Evolutionary conservation across 1,140 invertebrate species (phyloP), one percentile per base, ranked within the genome.

Genomic region (Cydia strobilella): DNA sequence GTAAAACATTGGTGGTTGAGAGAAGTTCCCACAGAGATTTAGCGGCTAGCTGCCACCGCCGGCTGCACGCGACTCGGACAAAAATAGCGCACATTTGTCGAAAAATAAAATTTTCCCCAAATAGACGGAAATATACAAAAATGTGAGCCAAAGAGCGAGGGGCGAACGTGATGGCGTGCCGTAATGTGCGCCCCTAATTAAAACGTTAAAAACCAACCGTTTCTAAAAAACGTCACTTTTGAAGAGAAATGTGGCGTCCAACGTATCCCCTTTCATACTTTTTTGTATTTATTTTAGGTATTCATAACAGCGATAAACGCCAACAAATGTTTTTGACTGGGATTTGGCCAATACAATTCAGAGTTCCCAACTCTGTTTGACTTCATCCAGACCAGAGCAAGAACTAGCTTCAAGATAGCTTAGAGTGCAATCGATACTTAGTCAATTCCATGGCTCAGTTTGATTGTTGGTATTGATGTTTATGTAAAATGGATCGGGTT

Each of bases 171-270:
- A 85, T 82, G 87, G 86, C 87, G 86, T 83, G 84, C 85, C 84
- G 90, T 93, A 93, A 93, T 93, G 89, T 84, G 90, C 88, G 87
- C 91, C 91, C 89, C 91, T 93, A 93, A 93, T 93, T 93, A 93
- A 93, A 93, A 93, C 86, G 90, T 90, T 91, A 90, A 92, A 92
- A 92, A 92, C 87, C 89, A 82, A 88, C 87, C 82, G 90, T 83
- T 90, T 86, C 87, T 85, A 89, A 91, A 91, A 92, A 90, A 91
- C 85, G 90, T 91, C 90, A 91, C 91, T 91, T 93, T 85, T 86
- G 86, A 90, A 90, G 88, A 91, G 89, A 91, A 91, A 93, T 91
- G 88, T 90, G 87, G 87, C 91, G 87, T 90, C 83, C 85, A 86
- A 85, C 85, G 80, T 79, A 89, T 90, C 85, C 83, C 83, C 83